A percentile compares a stretch with the other conserved stretches of the same genome.
Conservation (phyloP, 2,888 invertebrate genomes). For the Ceraclea dissimilis region DNA sequence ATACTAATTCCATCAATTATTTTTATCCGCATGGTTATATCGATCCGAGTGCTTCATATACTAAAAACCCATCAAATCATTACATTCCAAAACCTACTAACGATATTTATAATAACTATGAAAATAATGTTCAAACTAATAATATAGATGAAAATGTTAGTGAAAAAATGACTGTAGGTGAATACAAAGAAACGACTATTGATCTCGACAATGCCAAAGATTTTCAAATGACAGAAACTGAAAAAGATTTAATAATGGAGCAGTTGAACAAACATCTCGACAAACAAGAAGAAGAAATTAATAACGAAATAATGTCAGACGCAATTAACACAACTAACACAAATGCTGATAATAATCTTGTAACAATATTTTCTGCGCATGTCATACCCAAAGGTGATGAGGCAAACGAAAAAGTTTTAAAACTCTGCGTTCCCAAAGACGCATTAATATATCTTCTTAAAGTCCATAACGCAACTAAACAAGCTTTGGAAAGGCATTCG, state of each 20-base stretch:
- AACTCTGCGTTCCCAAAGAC: constrained; percentile 22
- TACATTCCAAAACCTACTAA: background rate
- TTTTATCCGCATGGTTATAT: background rate
- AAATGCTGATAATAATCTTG: constrained; percentile 12
- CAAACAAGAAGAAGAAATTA: background rate
- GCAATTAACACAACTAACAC: background rate
- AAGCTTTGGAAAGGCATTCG: constrained; percentile 9
- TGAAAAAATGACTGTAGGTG: background rate
- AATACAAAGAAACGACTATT: background rate
- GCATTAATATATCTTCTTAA: constrained; percentile 19
- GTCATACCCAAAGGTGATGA: constrained; percentile 20
- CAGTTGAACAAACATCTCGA: constrained; percentile 1
- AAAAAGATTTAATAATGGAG: background rate
- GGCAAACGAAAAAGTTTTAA: constrained; percentile 20
- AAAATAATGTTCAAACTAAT: background rate
- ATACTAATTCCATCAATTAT: constrained; percentile 5
- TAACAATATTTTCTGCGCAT: constrained; percentile 24
- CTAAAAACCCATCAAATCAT: background rate
- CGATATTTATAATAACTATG: too few species aligned
- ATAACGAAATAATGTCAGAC: background rate
- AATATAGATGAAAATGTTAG: background rate
- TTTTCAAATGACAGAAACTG: background rate
- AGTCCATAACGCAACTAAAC: constrained; percentile 21
- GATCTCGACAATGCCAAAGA: constrained; percentile 1
- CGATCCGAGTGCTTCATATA: background rate